These are phyloP conservation scores for Parazoanthus atlanticus DNA, from an alignment of 92 coral and sea anemone genomes.

Conservation along the genomic window DNA sequence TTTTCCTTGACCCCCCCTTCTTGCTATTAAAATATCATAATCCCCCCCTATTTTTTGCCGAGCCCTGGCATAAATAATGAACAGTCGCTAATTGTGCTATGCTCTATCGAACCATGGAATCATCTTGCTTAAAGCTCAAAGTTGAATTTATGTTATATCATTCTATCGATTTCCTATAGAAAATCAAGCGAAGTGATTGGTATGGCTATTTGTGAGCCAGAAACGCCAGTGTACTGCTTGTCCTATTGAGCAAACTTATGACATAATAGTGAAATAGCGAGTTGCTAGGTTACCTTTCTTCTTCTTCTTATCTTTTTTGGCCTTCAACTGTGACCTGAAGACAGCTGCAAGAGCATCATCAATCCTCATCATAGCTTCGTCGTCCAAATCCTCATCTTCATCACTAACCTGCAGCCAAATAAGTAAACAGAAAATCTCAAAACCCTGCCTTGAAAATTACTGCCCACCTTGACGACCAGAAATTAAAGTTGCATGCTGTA, in stretches of 20 bases:
- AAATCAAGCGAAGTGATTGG: too few relatives aligned
- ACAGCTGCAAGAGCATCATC: conserved; percentile 89
- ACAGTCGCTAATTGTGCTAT: too few relatives aligned
- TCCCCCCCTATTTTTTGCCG: too few relatives aligned
- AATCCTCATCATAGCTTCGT: conserved; percentile 91
- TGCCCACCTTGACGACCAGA: too few relatives aligned
- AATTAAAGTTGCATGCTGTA: background rate
- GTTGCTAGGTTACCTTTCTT: conserved; percentile 60
- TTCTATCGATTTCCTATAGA: too few relatives aligned
- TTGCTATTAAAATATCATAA: too few relatives aligned
- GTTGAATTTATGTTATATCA: too few relatives aligned
- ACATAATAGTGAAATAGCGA: too few relatives aligned
- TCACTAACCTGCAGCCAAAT: conserved; percentile 41
- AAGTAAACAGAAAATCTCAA: background rate
- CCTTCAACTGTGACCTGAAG: conserved; percentile 74
- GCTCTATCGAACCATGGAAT: too few relatives aligned
- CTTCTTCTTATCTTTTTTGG: conserved; percentile 72
- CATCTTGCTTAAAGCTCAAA: too few relatives aligned
- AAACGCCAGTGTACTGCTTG: background rate
- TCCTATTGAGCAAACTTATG: background rate
- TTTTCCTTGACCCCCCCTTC: too few relatives aligned
- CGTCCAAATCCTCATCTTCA: conserved; percentile 85
- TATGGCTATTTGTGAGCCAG: background rate
- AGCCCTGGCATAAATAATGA: too few relatives aligned
- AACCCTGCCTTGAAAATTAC: background rate